These are phyloP conservation scores for Crypturellus tataupa DNA, from an alignment of 2,797 vertebrate species.

Conservation along the genomic window DNA sequence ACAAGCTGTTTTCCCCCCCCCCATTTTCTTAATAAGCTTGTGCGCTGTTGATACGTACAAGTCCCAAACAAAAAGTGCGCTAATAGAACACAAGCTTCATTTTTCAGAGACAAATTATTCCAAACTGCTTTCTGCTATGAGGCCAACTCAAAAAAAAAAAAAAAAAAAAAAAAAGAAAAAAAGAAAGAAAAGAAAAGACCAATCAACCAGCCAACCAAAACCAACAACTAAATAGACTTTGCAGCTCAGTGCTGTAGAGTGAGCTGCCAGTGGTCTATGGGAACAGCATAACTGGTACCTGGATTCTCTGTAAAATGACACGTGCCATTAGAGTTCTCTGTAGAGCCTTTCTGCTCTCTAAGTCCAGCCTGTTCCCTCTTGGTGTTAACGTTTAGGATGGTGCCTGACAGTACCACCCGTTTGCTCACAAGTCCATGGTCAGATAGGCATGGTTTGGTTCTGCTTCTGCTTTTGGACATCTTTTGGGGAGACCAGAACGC, in stretches of 20 bases:
- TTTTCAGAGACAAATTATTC: slow-evolving; percentile 45
- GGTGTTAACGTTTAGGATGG: background rate
- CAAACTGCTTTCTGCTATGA: slow-evolving; percentile 2
- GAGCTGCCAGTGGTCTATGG: accelerated
- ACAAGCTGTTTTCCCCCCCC: background rate
- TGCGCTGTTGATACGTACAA: background rate
- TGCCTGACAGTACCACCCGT: background rate
- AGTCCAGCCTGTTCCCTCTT: background rate
- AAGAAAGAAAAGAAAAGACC: too few species aligned
- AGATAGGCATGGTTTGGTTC: background rate
- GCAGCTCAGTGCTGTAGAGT: accelerated
- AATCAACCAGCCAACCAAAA: too few species aligned
- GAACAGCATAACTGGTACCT: background rate
- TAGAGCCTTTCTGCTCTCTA: background rate
- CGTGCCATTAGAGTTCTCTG: background rate
- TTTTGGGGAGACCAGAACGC: background rate
- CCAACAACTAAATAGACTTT: background rate
- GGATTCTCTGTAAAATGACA: background rate
- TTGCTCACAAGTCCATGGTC: background rate
- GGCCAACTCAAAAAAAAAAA: background rate
- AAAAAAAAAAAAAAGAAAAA: too few species aligned
- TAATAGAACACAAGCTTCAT: background rate
- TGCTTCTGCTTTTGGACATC: background rate
- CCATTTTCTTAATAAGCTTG: background rate
- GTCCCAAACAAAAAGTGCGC: slow-evolving; percentile 4